Conservation (phyloP, 2,113 vertebrate species). For the Leiothrix lutea region DNA sequence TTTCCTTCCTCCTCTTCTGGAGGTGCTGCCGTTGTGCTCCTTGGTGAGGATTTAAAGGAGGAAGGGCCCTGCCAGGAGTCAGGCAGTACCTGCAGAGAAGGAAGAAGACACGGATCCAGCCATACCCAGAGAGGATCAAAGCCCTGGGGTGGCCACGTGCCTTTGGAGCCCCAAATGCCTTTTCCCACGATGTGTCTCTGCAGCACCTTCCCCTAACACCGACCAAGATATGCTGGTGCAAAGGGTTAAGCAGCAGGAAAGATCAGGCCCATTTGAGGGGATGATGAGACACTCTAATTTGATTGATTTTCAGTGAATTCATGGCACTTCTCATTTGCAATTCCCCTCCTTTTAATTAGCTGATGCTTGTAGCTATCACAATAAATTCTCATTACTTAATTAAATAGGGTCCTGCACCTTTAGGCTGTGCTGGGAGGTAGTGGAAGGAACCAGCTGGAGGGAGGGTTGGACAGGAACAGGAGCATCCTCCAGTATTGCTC, state of each 20-base stretch:
- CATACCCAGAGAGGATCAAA: accelerated
- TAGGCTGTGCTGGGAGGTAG: not conserved
- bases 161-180: not conserved
- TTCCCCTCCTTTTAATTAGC: slow-evolving; percentile 59
- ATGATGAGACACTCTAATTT: not conserved
- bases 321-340: slow-evolving; percentile 51
- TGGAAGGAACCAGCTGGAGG: not conserved
- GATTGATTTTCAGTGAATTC: slow-evolving; percentile 55
- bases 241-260: not conserved
- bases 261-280: not conserved
- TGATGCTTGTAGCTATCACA: slow-evolving; percentile 52
- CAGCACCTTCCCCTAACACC: not conserved
- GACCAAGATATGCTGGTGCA: not conserved
- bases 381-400: slow-evolving; percentile 57
- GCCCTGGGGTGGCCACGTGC: not conserved
- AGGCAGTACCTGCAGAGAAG: not conserved
- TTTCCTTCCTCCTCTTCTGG: slow-evolving; percentile 9
- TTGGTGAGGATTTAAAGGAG: not conserved
- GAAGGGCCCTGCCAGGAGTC: not conserved
- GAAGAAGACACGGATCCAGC: not conserved
- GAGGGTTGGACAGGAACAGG: not conserved
- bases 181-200: accelerated
- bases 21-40: not conserved
- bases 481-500: not conserved
- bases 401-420: slow-evolving; percentile 33